These are phyloP conservation scores for Limonius californicus DNA, from an alignment of 1,140 invertebrate genomes.

Conservation along the genomic window DNA sequence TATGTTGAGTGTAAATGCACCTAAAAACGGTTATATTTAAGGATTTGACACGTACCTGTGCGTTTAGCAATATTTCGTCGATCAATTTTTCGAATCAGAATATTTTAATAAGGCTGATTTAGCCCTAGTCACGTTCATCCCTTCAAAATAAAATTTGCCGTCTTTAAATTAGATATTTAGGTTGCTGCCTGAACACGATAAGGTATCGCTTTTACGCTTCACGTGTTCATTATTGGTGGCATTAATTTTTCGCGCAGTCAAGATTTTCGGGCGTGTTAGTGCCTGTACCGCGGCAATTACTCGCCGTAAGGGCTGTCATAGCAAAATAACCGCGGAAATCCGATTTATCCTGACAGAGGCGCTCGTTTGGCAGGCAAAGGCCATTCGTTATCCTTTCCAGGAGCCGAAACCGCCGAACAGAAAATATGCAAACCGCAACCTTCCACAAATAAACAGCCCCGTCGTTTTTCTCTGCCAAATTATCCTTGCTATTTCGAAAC, in stretches of 20 bases:
- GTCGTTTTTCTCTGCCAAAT: too few relatives aligned
- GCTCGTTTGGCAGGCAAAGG: not conserved
- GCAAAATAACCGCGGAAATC: too few relatives aligned
- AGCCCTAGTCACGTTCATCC: not conserved
- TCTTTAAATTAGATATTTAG: not conserved
- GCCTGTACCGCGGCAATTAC: too few relatives aligned
- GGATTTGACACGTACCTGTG: too few relatives aligned
- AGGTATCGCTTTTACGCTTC: not conserved
- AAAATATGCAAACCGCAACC: not conserved
- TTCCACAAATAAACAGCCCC: too few relatives aligned
- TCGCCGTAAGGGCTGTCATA: too few relatives aligned
- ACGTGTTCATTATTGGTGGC: slow-evolving; percentile 1
- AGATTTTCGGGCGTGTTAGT: too few relatives aligned
- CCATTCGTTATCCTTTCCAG: not conserved
- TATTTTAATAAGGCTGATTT: not conserved
- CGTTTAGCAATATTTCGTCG: not conserved
- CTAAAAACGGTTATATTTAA: too few relatives aligned
- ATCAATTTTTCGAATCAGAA: not conserved
- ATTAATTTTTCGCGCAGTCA: not conserved
- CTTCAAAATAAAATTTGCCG: not conserved
- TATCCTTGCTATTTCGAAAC: too few relatives aligned
- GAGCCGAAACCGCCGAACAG: not conserved
- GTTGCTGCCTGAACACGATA: not conserved
- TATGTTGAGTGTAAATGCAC: not conserved
- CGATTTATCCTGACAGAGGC: too few relatives aligned